phyloP scores from a whole-genome alignment of 1,140 invertebrate genomes.

The Penaeus indicus region DNA sequence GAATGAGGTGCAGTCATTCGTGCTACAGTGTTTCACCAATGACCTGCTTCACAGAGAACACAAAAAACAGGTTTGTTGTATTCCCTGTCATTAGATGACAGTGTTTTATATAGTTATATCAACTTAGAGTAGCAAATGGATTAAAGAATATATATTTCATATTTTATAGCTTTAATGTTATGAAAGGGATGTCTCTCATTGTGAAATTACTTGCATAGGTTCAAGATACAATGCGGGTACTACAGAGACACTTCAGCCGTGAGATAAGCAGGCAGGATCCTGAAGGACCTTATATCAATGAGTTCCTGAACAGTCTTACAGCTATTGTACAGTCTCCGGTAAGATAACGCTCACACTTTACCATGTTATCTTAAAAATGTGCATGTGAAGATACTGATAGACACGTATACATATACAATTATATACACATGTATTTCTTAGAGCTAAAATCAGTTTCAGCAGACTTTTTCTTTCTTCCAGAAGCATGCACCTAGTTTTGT shows the following conservation, averaged over 20 bases:
- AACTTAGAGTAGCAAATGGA: too few relatives aligned
- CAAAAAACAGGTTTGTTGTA: conserved; percentile 49
- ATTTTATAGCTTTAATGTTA: too few relatives aligned
- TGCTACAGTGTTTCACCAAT: conserved; percentile 63
- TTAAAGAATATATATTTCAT: too few relatives aligned
- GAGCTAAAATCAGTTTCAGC: neutral
- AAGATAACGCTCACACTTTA: neutral
- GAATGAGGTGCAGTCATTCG: conserved; percentile 64
- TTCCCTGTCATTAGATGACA: neutral
- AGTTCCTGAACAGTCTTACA: conserved; percentile 59
- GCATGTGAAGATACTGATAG: too few relatives aligned
- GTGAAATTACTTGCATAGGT: conserved; percentile 32
- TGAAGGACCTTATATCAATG: conserved; percentile 60
- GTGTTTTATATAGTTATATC: neutral
- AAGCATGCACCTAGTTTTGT: conserved; percentile 54
- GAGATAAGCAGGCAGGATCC: conserved; percentile 55
- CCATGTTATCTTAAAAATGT: neutral
- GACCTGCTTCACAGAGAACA: conserved; percentile 57
- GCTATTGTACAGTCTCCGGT: conserved; percentile 59
- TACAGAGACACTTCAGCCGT: conserved; percentile 59
- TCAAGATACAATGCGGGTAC: conserved; percentile 63
- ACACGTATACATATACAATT: neutral
- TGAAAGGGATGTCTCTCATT: neutral
- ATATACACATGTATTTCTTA: neutral
- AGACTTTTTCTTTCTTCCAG: conserved; percentile 33